Evolutionary conservation across 1,140 invertebrate genomes (phyloP).

Genomic region (Papilio polytes): DNA sequence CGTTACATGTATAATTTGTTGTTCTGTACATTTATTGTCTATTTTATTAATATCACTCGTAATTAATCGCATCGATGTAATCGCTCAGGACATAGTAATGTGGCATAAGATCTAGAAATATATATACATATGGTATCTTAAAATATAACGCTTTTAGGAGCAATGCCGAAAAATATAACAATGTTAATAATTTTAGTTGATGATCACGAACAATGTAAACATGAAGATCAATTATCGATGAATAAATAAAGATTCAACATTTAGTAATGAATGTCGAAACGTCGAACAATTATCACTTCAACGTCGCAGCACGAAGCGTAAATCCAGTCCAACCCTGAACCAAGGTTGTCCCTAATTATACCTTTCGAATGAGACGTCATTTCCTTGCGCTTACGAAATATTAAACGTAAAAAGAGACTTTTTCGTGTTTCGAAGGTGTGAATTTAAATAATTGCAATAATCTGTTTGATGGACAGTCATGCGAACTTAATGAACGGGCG

Average conservation of each 20-base stretch:
- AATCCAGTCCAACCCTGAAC: slow-evolving; percentile 69
- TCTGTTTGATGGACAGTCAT: slow-evolving; percentile 72
- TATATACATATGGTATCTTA: too few relatives aligned
- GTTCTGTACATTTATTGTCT: slow-evolving; percentile 18
- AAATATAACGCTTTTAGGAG: too few relatives aligned
- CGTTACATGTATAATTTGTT: slow-evolving; percentile 3
- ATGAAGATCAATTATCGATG: slow-evolving; percentile 54
- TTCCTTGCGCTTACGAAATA: slow-evolving; percentile 80
- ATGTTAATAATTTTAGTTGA: not conserved
- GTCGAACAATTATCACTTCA: slow-evolving; percentile 74
- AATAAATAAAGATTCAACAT: slow-evolving; percentile 41
- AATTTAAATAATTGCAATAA: slow-evolving; percentile 84
- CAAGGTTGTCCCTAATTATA: slow-evolving; percentile 82
- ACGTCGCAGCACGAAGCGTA: slow-evolving; percentile 66
- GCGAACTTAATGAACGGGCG: slow-evolving; percentile 78
- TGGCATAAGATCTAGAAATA: too few relatives aligned
- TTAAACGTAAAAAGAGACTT: slow-evolving; percentile 78
- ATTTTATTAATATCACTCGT: not conserved
- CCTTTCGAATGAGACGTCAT: slow-evolving; percentile 82
- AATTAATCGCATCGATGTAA: not conserved
- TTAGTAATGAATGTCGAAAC: slow-evolving; percentile 65
- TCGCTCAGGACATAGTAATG: not conserved
- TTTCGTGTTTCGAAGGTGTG: slow-evolving; percentile 81
- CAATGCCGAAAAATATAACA: too few relatives aligned
- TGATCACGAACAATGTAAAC: slow-evolving; percentile 50